These are phyloP conservation scores for Alosa alosa DNA, from an alignment of 2,113 vertebrate species.

Conservation along the genomic window DNA sequence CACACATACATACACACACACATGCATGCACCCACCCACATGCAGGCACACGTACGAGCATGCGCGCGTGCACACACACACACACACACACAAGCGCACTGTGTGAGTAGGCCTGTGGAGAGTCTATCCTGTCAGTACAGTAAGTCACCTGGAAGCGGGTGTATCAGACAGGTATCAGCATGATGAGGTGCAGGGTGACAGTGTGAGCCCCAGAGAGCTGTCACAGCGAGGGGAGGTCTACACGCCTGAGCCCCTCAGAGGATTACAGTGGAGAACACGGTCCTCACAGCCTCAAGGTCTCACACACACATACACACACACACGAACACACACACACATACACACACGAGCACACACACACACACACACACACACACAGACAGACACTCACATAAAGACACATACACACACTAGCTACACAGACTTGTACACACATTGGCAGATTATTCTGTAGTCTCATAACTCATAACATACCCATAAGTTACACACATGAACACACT, in stretches of 20 bases:
- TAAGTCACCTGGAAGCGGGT: conserved; percentile 5
- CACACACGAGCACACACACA: not conserved
- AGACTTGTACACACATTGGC: not conserved
- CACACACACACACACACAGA: not conserved
- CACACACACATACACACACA: not conserved
- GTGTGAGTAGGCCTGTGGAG: conserved; percentile 9
- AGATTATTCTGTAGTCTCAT: not conserved
- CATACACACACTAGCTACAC: not conserved
- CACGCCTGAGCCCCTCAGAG: not conserved
- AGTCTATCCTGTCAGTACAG: conserved; percentile 2
- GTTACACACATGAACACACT: no score
- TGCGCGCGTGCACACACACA: not conserved
- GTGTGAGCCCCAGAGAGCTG: not conserved
- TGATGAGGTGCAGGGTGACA: not conserved
- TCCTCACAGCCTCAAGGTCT: not conserved
- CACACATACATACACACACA: not conserved
- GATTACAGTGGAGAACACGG: not conserved
- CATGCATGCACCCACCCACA: not conserved
- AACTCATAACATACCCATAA: not conserved
- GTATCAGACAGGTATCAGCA: not conserved
- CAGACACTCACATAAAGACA: not conserved
- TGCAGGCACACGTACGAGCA: not conserved
- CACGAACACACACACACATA: not conserved
- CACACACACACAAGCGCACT: conserved; percentile 30
- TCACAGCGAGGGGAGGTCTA: not conserved